These are phyloP conservation scores for Sardina pilchardus DNA, from an alignment of 2,113 vertebrate species.

Conservation along the genomic window DNA sequence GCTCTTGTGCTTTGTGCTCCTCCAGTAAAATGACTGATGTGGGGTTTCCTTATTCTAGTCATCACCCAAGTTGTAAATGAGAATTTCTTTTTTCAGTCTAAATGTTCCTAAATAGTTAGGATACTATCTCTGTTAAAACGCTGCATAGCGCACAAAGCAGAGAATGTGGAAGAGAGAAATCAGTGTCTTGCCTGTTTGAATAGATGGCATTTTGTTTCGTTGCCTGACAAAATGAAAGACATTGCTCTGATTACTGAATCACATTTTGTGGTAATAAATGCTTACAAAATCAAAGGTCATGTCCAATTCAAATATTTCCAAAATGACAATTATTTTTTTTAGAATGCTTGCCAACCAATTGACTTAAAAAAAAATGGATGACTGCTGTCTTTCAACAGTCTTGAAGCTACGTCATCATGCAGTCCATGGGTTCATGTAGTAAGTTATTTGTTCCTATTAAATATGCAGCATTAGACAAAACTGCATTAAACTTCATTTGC, in stretches of 20 bases:
- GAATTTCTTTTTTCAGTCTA: neutral
- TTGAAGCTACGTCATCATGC: neutral
- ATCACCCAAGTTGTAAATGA: neutral
- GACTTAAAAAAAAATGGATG: neutral
- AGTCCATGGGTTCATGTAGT: conserved; percentile 1
- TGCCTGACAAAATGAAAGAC: neutral
- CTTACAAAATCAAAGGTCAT: neutral
- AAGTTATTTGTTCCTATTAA: neutral
- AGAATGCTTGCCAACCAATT: neutral
- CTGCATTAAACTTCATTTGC: neutral
- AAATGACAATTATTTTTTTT: neutral
- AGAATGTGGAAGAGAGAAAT: conserved; percentile 26
- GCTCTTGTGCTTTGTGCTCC: neutral
- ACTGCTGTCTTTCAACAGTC: neutral
- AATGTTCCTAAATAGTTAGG: neutral
- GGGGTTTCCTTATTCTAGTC: conserved; percentile 4
- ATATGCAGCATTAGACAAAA: neutral
- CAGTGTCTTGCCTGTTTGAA: conserved; percentile 53
- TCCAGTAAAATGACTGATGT: neutral
- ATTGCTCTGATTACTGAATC: neutral
- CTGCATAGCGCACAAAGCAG: conserved; percentile 57
- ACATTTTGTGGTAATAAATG: neutral
- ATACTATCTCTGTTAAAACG: conserved; percentile 48
- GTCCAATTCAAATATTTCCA: conserved; percentile 1
- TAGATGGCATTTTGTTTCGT: neutral